phyloP scores from a whole-genome alignment of 2,113 vertebrate genomes.

The Puffinus mauretanicus region DNA sequence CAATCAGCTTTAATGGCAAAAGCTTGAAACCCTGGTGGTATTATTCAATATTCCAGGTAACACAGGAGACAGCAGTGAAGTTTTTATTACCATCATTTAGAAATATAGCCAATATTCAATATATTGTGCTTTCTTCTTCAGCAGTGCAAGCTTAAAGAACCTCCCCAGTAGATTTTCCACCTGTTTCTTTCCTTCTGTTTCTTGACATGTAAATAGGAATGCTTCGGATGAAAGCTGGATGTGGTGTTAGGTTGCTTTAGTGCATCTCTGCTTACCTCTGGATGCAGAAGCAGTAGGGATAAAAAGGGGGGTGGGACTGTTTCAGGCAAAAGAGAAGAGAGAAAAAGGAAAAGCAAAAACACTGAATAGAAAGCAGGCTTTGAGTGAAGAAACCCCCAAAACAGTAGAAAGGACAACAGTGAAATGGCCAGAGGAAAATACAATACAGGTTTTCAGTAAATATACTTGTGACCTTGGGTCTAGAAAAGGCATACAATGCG shows the following conservation, averaged over 20 bases:
- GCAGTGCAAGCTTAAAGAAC: not conserved
- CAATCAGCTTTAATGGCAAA: not conserved
- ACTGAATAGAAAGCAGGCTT: not conserved
- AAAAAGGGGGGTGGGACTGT: rapidly evolving
- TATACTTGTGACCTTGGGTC: not conserved
- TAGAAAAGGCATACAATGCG: not conserved
- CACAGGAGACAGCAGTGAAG: not conserved
- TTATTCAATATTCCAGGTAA: constrained; percentile 1
- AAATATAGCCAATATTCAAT: not conserved
- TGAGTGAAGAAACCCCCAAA: not conserved
- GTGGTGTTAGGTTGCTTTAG: not conserved
- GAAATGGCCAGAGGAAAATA: not conserved
- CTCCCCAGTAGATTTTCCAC: not conserved
- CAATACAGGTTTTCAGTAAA: not conserved
- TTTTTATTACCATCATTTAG: constrained; percentile 1
- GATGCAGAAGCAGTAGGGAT: not conserved
- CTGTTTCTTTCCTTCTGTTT: not conserved
- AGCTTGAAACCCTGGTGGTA: not conserved
- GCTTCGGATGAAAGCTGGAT: not conserved
- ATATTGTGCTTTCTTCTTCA: not conserved
- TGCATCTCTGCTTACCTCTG: not conserved
- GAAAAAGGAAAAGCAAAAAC: not conserved
- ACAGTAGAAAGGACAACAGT: not conserved
- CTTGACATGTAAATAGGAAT: not conserved
- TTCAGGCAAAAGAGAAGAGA: not conserved